Conservation (phyloP, 2,888 invertebrate genomes). For the Drosophila trichaetosa region DNA sequence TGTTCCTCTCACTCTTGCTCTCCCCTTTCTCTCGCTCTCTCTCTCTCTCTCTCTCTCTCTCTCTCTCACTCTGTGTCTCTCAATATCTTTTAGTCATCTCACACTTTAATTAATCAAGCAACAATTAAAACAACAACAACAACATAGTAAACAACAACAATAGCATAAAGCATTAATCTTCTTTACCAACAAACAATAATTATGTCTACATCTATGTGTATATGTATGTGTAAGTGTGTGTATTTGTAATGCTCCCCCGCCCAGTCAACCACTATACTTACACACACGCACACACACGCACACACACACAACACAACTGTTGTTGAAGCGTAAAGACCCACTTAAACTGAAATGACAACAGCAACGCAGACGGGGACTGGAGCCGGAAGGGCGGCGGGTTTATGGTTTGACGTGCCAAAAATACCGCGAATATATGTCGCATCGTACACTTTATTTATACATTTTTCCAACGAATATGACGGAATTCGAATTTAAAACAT, state of each 20-base stretch:
- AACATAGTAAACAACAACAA: slow-evolving; percentile 17
- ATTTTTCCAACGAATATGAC: slow-evolving; percentile 59
- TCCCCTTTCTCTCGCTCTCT: slow-evolving; percentile 23
- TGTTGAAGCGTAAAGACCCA: slow-evolving; percentile 43
- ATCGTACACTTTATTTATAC: slow-evolving; percentile 53
- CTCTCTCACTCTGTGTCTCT: slow-evolving; percentile 21
- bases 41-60: slow-evolving; percentile 22
- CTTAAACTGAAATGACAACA: slow-evolving; percentile 58
- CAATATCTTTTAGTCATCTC: slow-evolving; percentile 46
- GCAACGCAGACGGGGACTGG: slow-evolving; percentile 18
- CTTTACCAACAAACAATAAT: slow-evolving; percentile 36
- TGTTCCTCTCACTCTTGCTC: slow-evolving; percentile 6
- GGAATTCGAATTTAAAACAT: slow-evolving; percentile 54
- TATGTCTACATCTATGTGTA: slow-evolving; percentile 23
- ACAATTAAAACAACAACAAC: slow-evolving; percentile 36
- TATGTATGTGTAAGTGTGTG: slow-evolving; percentile 12
- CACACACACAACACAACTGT: not conserved
- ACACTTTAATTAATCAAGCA: slow-evolving; percentile 63
- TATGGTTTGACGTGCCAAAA: slow-evolving; percentile 56
- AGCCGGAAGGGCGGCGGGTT: not conserved
- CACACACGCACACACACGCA: slow-evolving; percentile 12
- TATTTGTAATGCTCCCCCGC: slow-evolving; percentile 12
- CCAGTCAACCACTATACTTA: slow-evolving; percentile 3
- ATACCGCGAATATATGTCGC: slow-evolving; percentile 55
- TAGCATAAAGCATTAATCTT: slow-evolving; percentile 36